These are phyloP conservation scores for Eciton burchellii DNA, from an alignment of 1,140 invertebrate genomes.

Conservation along the genomic window DNA sequence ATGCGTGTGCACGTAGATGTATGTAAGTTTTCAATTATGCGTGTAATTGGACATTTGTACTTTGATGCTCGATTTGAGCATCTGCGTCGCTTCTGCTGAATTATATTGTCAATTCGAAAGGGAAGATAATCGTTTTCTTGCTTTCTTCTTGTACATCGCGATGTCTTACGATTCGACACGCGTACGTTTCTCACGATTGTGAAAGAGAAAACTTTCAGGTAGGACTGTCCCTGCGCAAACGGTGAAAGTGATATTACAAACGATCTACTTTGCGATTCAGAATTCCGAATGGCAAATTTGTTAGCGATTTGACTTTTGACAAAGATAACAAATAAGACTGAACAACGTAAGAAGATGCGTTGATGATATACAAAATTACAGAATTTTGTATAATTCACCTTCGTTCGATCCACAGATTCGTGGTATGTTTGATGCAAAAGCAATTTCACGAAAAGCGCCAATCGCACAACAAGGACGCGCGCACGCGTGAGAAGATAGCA, in stretches of 20 bases:
- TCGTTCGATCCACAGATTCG: neutral
- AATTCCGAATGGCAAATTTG: neutral
- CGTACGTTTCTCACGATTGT: neutral
- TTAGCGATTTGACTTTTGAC: neutral
- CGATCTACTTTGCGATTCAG: neutral
- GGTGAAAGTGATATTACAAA: slow-evolving; percentile 4
- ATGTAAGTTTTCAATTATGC: too few species aligned
- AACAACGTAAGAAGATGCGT: neutral
- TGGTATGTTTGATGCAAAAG: too few species aligned
- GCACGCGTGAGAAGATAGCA: neutral
- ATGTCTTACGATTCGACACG: neutral
- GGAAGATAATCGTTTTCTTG: too few species aligned
- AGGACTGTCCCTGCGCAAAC: neutral
- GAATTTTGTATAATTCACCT: neutral
- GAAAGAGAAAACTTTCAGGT: neutral
- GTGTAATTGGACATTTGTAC: too few species aligned
- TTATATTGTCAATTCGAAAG: too few species aligned
- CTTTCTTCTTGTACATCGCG: too few species aligned
- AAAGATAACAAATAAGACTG: neutral
- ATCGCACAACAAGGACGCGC: neutral
- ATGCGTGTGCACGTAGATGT: neutral
- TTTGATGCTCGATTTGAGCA: too few species aligned
- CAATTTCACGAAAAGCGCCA: neutral
- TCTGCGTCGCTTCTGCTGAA: too few species aligned
- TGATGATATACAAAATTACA: neutral